phyloP scores from a whole-genome alignment of 2,797 vertebrate genomes.

The Mus minutoides region DNA sequence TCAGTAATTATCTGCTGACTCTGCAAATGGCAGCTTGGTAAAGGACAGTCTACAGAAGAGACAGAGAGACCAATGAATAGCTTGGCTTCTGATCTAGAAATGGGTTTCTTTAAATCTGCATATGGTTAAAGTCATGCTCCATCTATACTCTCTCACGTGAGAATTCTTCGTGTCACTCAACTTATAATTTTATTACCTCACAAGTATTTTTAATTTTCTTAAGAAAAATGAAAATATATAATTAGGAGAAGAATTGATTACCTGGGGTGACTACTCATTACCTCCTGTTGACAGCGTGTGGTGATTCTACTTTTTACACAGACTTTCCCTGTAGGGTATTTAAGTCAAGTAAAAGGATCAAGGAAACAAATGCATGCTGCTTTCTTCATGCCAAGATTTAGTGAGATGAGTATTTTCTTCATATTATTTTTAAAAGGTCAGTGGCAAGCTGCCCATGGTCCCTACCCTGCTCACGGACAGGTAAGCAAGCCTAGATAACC shows the following conservation, averaged over 20 bases:
- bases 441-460: not conserved
- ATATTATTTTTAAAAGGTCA: not conserved
- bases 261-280: slow-evolving; percentile 65
- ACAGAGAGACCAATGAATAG: not conserved
- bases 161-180: slow-evolving; percentile 51
- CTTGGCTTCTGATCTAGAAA: not conserved
- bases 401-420: not conserved
- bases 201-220: slow-evolving; percentile 72
- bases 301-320: slow-evolving; percentile 64
- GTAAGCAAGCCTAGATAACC: not conserved
- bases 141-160: slow-evolving; percentile 43
- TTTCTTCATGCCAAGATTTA: slow-evolving; percentile 43
- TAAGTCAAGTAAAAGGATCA: slow-evolving; percentile 51
- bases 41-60: not conserved
- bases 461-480: too few species aligned
- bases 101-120: slow-evolving; percentile 32
- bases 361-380: slow-evolving; percentile 57
- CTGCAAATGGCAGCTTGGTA: not conserved
- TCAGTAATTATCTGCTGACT: not conserved
- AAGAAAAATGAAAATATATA: slow-evolving; percentile 71
- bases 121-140: not conserved
- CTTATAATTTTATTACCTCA: slow-evolving; percentile 64
- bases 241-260: slow-evolving; percentile 75
- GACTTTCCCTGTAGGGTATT: slow-evolving; percentile 52
- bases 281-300: slow-evolving; percentile 64